phyloP scores from a whole-genome alignment of 1,140 invertebrate genomes.

The Phymastichus coffea region DNA sequence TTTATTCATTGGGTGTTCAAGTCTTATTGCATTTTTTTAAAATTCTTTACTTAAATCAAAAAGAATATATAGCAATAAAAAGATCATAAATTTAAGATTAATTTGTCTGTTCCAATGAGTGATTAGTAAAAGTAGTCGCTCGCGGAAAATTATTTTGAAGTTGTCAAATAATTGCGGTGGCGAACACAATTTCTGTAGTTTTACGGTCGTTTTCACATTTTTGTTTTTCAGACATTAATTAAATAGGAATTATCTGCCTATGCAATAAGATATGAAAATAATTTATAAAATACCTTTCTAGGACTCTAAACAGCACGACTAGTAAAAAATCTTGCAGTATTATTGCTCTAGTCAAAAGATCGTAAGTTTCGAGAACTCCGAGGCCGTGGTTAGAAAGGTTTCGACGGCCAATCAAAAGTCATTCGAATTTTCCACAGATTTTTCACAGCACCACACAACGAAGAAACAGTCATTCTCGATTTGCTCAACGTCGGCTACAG shows the following conservation, averaged over 20 bases:
- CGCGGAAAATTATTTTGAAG: too few relatives aligned
- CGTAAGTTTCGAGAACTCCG: conserved; percentile 53
- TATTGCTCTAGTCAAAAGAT: conserved; percentile 69
- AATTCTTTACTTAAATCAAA: too few relatives aligned
- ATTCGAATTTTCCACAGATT: conserved; percentile 57
- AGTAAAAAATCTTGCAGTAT: conserved; percentile 55
- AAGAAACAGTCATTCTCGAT: conserved; percentile 65
- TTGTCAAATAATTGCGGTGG: too few relatives aligned
- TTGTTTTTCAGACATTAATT: too few relatives aligned
- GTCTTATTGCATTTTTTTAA: background rate
- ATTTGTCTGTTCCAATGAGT: conserved; percentile 19
- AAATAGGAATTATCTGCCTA: too few relatives aligned
- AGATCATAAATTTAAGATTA: conserved; percentile 47
- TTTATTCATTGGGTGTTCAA: conserved; percentile 39
- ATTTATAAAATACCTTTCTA: conserved; percentile 39
- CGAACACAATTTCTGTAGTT: too few relatives aligned
- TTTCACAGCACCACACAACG: conserved; percentile 59
- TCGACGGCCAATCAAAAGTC: background rate
- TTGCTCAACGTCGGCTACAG: conserved; percentile 70
- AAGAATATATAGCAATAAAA: too few relatives aligned
- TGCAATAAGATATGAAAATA: too few relatives aligned
- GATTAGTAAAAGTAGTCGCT: too few relatives aligned
- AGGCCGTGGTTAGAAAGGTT: conserved; percentile 21
- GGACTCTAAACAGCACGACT: background rate
- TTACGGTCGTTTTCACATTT: background rate